Percentiles rank a stretch among this genome's conserved stretches.
These are phyloP conservation scores for Epistrophe grossulariae DNA, from an alignment of 2,888 invertebrate genomes.

Conservation along the genomic window DNA sequence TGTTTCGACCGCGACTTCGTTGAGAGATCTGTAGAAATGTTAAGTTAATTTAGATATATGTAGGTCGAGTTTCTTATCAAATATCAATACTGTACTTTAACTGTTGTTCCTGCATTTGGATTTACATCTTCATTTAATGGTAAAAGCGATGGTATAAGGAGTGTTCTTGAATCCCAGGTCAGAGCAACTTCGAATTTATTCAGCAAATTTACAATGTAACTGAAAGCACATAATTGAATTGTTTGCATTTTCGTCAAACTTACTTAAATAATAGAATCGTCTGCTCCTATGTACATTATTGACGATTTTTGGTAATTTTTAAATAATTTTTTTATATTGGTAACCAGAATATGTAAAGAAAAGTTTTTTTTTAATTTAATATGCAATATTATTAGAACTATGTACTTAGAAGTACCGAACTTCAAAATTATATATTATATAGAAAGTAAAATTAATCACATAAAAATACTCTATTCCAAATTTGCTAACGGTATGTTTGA, in stretches of 20 bases:
- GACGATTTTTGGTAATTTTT: too few species aligned
- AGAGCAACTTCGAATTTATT: conserved; percentile 99
- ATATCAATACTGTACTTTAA: conserved; percentile 77
- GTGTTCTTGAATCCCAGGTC: conserved; percentile 96
- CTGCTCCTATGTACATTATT: too few species aligned
- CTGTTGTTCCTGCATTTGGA: conserved; percentile 81
- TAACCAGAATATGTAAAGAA: too few species aligned
- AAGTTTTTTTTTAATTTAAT: too few species aligned
- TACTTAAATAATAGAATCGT: background rate
- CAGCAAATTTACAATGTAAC: conserved; percentile 94
- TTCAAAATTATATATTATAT: too few species aligned
- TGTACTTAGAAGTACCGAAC: too few species aligned
- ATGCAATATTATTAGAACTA: too few species aligned
- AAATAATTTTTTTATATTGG: too few species aligned
- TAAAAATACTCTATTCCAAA: too few species aligned
- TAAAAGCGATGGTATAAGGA: conserved; percentile 95
- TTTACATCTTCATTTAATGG: conserved; percentile 89
- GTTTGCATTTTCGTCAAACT: background rate
- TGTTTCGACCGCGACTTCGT: conserved; percentile 80
- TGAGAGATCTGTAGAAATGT: conserved; percentile 79
- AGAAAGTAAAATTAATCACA: too few species aligned
- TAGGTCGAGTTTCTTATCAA: background rate
- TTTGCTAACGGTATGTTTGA: too few species aligned
- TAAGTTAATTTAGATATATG: background rate
- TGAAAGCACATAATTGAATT: conserved; percentile 78